Evolutionary conservation across 2,113 vertebrate species (phyloP), one percentile per base, ranked within the genome.

Genomic region (Perca schrenkii): DNA sequence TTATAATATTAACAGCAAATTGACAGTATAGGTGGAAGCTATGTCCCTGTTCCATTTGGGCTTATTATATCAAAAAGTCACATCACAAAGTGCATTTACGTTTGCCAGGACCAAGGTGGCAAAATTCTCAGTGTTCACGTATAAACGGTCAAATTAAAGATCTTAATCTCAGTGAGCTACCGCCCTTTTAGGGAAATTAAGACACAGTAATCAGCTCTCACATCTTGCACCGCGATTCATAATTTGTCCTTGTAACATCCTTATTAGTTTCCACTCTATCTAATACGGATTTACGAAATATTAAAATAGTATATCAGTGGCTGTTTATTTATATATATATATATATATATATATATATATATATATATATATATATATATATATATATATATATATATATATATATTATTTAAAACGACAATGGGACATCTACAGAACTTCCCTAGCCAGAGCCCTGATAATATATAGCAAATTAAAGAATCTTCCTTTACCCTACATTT

Each of bases 71-170:
- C 17, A 46, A 25, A 76, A 75, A 56, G 14, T 31, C 15, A 6
- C n/a, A 34, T 25, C 31, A 66, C 17, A 65, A 54, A 62, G 53
- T 49, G 47, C 10, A 61, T 40, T 64, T 34, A 31, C 1, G 8
- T 31, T 58, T 74, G 25, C 34, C 36, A 36, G 25, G 19, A 66
- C 16, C 19, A 22, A 2, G 16, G 25, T 15, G 19, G 47, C 5
- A 28, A 65, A 60, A 71, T 12, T 70, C 4, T 68, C 12, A 25
- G 16, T 64, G 19, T 79, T 79, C 57, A 14, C 7, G 14, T 53
- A 8, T n/a, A 16, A 57, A 13, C 36, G 80, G 46, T 53, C 14
- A 86, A 81, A 89, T 79, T 69, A 90, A 86, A 89, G 64, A 84
- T 86, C 16, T 63, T 17, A 77, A 68, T 85, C 66, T 81, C 50